Evolutionary conservation across 2,797 vertebrate genomes (phyloP).

Genomic region (Ctenosaura bakeri): DNA sequence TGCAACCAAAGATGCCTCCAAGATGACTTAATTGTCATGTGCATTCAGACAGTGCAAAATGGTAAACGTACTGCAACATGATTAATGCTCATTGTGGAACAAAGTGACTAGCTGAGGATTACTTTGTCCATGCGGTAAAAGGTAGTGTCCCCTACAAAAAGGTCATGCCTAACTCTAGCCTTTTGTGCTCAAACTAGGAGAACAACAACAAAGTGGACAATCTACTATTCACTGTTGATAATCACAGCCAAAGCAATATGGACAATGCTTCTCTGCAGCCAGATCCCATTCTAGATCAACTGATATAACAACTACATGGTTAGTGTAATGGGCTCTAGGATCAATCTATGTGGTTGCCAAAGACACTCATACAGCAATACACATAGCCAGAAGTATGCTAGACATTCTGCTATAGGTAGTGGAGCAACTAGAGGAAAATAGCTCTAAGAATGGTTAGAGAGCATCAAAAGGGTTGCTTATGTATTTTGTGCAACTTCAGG

Average conservation of each 20-base stretch:
- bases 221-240: background rate
- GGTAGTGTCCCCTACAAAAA: background rate
- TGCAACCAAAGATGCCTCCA: background rate
- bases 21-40: background rate
- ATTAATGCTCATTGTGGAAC: background rate
- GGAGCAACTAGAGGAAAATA: background rate
- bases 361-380: background rate
- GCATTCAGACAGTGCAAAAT: background rate
- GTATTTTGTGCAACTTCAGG: background rate
- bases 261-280: background rate
- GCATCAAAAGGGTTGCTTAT: background rate
- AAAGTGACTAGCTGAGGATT: no score
- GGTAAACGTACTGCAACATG: background rate
- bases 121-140: background rate
- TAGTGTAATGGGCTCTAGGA: background rate
- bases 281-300: no score
- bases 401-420: background rate
- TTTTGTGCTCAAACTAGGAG: background rate
- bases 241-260: background rate
- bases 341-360: background rate
- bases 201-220: background rate
- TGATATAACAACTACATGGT: background rate
- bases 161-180: background rate
- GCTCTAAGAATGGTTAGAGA: background rate
- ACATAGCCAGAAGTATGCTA: background rate